phyloP scores from a whole-genome alignment of 2,113 vertebrate species.

The Leuciscus idus region DNA sequence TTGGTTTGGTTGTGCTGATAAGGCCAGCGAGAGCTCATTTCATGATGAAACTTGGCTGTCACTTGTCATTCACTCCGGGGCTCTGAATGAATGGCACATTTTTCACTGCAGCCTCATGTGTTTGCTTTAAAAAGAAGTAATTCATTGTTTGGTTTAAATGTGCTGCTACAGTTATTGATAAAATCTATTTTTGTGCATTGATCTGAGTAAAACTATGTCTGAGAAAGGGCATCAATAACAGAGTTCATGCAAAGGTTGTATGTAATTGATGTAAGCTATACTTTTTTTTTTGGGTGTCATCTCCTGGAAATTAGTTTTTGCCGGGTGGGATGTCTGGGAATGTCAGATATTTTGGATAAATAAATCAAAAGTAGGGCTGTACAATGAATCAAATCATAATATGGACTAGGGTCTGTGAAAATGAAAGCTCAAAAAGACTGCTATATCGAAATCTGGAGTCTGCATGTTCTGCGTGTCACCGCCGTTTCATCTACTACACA shows the following conservation, averaged over 20 bases:
- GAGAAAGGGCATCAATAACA: background rate
- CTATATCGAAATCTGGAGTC: no score
- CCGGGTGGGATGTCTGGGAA: no score
- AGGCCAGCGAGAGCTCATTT: background rate
- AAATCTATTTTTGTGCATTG: background rate
- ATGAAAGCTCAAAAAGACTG: no score
- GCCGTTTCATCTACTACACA: no score
- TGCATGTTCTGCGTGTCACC: no score
- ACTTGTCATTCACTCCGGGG: conserved; percentile 12
- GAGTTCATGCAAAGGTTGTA: background rate
- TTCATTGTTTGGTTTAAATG: conserved; percentile 11
- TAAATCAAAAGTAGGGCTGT: no score
- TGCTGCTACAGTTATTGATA: conserved; percentile 12
- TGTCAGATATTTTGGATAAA: no score
- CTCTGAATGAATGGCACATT: conserved; percentile 18
- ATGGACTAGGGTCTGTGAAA: no score
- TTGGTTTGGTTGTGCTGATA: background rate
- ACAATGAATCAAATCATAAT: no score
- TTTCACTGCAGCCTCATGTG: background rate
- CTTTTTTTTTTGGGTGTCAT: no score
- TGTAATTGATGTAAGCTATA: no score
- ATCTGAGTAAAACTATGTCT: background rate
- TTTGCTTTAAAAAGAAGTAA: background rate
- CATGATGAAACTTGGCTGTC: conserved; percentile 6
- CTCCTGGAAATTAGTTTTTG: no score